Conservation (phyloP, 2,888 invertebrate species). For the Eupithecia centaureata region DNA sequence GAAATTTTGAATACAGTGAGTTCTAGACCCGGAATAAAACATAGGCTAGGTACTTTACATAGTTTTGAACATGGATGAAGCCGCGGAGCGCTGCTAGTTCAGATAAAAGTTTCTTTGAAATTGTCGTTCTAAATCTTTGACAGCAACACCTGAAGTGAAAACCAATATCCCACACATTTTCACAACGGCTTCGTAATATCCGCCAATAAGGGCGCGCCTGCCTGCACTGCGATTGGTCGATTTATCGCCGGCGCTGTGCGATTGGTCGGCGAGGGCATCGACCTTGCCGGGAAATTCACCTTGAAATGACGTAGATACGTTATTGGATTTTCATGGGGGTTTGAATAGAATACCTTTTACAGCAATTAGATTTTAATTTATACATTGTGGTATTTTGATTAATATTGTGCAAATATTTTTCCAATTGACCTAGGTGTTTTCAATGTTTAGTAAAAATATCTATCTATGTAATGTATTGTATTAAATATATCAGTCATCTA, state of each 20-base stretch:
- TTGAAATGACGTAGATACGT: conserved; percentile 51
- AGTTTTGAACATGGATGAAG: no score
- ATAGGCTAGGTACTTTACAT: no score
- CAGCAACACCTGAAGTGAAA: conserved; percentile 32
- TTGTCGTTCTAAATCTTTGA: conserved; percentile 27
- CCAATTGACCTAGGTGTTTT: no score
- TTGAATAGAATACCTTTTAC: conserved; percentile 1
- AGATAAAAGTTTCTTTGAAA: conserved; percentile 12
- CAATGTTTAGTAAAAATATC: no score
- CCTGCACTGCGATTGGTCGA: conserved; percentile 51
- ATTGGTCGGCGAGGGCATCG: conserved; percentile 57
- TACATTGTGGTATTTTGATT: no score
- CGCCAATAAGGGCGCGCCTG: conserved; percentile 46
- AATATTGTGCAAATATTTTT: no score
- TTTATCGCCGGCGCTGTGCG: conserved; percentile 42
- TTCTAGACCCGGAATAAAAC: no score
- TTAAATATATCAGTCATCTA: no score
- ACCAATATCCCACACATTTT: conserved; percentile 46
- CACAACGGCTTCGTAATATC: conserved; percentile 44
- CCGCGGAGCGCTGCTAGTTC: no score
- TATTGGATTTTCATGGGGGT: conserved; percentile 6
- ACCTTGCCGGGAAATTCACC: conserved; percentile 53
- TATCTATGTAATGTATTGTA: no score
- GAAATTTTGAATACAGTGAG: no score
- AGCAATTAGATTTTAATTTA: not conserved